These are phyloP conservation scores for Myotis findleyi DNA, from an alignment of 2,797 vertebrate species.

Conservation along the genomic window DNA sequence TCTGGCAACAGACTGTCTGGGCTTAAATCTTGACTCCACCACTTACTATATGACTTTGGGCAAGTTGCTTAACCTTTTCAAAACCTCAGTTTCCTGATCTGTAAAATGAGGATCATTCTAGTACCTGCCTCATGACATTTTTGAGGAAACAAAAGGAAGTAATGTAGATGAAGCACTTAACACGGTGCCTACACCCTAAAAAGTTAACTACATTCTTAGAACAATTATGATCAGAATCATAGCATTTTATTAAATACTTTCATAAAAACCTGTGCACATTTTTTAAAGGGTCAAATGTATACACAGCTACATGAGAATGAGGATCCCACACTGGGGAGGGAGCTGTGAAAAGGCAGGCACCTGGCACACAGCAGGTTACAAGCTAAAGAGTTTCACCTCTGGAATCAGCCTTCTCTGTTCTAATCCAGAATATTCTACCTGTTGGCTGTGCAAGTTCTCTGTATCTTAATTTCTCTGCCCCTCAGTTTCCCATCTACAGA, in stretches of 20 bases:
- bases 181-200: neutral
- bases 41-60: neutral
- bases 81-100: conserved; percentile 29
- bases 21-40: neutral
- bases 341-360: neutral
- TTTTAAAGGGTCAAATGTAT: neutral
- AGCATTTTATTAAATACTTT: neutral
- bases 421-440: neutral
- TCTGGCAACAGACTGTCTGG: neutral
- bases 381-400: neutral
- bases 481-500: neutral
- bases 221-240: neutral
- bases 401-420: neutral
- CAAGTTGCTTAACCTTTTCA: neutral
- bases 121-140: neutral
- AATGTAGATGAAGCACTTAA: neutral
- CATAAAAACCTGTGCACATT: neutral
- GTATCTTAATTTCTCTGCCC: neutral
- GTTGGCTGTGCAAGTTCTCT: neutral
- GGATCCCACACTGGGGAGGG: neutral
- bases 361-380: neutral
- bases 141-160: neutral
- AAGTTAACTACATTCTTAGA: neutral
- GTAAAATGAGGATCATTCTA: neutral
- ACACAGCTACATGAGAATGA: neutral